Conservation (phyloP, 2,888 invertebrate species). For the Steinernema scapterisci region DNA sequence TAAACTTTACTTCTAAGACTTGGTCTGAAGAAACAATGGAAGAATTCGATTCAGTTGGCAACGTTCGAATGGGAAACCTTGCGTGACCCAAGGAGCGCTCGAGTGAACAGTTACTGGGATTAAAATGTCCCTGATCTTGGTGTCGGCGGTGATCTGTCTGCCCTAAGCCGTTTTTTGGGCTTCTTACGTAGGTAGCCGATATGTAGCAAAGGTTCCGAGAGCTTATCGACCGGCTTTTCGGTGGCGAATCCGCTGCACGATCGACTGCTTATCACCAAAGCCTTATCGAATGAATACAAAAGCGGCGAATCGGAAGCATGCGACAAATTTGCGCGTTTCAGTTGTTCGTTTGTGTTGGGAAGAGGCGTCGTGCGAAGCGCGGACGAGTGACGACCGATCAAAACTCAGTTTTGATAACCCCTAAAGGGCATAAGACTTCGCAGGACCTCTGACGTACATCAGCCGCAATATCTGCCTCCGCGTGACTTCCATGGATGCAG, state of each 20-base stretch:
- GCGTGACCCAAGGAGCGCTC: too few species aligned
- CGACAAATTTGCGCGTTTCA: not conserved
- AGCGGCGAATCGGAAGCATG: not conserved
- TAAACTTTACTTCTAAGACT: too few species aligned
- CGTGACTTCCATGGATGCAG: not conserved
- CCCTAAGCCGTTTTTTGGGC: slow-evolving; percentile 27
- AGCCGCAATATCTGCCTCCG: not conserved
- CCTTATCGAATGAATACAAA: slow-evolving; percentile 22
- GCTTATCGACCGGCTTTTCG: slow-evolving; percentile 16
- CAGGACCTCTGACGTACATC: not conserved
- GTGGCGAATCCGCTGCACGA: slow-evolving; percentile 1
- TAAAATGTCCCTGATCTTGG: slow-evolving; percentile 1
- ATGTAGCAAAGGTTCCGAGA: slow-evolving; percentile 8
- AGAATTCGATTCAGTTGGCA: too few species aligned
- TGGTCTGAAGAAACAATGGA: too few species aligned
- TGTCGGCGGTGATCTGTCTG: not conserved
- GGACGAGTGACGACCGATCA: not conserved
- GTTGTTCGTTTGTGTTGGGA: too few species aligned
- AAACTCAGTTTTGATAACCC: not conserved
- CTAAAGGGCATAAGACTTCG: too few species aligned
- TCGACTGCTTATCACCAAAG: slow-evolving; percentile 8
- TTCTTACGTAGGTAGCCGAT: slow-evolving; percentile 22
- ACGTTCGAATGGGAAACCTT: too few species aligned
- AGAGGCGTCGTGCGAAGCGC: not conserved
- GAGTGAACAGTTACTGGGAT: too few species aligned